Percentiles rank a stretch among this genome's conserved stretches.
Evolutionary conservation across 1,140 invertebrate genomes (phyloP).

Genomic region (Schmidtea mediterranea): DNA sequence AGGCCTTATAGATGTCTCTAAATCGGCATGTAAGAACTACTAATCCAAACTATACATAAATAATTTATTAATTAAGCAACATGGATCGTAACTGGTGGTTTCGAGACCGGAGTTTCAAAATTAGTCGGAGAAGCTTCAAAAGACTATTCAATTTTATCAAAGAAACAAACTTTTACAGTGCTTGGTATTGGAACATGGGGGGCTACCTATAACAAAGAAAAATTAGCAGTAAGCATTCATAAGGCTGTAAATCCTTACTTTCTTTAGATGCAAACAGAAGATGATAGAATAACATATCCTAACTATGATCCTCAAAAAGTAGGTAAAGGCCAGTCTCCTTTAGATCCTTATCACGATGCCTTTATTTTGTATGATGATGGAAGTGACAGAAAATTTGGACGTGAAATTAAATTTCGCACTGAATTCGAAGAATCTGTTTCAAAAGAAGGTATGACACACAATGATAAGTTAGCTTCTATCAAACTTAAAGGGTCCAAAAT

Average conservation of each 20-base stretch:
- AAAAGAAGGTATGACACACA: not conserved
- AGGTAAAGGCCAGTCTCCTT: not conserved
- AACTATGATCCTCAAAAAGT: not conserved
- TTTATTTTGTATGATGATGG: conserved; percentile 31
- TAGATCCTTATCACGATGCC: conserved; percentile 23
- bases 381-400: conserved; percentile 17
- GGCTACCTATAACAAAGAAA: not conserved
- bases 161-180: not conserved
- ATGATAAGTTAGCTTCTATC: no score
- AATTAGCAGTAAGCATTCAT: not conserved
- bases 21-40: no score
- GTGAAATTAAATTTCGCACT: conserved; percentile 19
- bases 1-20: no score
- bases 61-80: not conserved
- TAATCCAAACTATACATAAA: no score
- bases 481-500: no score
- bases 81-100: not conserved
- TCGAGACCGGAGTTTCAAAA: not conserved
- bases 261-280: no score
- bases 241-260: not conserved
- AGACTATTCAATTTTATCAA: not conserved
- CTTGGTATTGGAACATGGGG: not conserved
- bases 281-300: no score
- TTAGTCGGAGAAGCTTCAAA: not conserved
- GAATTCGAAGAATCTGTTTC: conserved; percentile 14